Evolutionary conservation across 2,797 vertebrate species (phyloP), one percentile per base, ranked within the genome.

Genomic region (Graptemys geographica): DNA sequence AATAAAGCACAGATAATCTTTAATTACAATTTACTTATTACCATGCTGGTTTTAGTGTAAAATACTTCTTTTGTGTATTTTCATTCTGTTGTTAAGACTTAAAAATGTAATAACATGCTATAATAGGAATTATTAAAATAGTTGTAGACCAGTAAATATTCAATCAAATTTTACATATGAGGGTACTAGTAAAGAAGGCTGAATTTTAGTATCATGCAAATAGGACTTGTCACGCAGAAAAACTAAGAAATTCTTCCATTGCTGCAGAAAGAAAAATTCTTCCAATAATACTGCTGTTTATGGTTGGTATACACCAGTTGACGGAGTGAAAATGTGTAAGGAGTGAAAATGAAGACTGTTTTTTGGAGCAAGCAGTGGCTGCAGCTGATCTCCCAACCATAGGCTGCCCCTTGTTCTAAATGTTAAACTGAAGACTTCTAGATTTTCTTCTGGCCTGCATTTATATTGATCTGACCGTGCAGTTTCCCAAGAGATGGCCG

Each of bases 371-470:
- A 69, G 55, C 44, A 74, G 27, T 1, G 65, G 37, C 69, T 72
- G 19, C 69, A 72, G 37, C 37, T 72, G 15, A 62, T 86, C 65
- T 90, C 37, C 15, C 21, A 86, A 51, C 86, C 84, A 51, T 88
- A 18, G 44, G 41, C 74, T 49, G 74, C 44, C 13, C 11, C 25
- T 78, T 47, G 27, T 78, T 94, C 83, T 31, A 81, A 86, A 88
- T 16, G 4, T 76, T 81, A 94, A 90, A 90, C 72, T 65, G 11
- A 93, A 57, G n/a, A 93, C 89, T 94, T 84, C 44, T 93, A 47
- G 76, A 55, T 62, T 33, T 51, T 5, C 41, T 90, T 89, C 57
- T 78, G 80, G 89, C 62, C 53, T 85, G 8, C 83, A 16, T 90
- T 47, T 88, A 8, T 79, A 72, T 90, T 92, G 86, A 93, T 91